Conservation (phyloP, 2,888 invertebrate genomes). For the Drosophila kambysellisi region DNA sequence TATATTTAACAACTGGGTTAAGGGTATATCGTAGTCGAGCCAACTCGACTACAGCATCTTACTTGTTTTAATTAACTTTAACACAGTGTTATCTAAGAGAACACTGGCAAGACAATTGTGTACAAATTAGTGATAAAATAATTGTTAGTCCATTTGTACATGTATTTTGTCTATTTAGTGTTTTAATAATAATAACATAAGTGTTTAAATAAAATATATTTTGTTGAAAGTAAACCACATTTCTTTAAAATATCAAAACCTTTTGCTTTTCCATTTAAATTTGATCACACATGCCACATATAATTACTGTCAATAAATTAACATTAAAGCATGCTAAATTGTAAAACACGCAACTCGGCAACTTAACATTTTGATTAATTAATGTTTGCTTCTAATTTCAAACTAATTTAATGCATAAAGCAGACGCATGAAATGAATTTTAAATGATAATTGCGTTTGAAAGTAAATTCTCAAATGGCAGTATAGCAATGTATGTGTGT, state of each 20-base stretch:
- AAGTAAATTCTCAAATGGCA: constrained; percentile 59
- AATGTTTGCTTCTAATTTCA: constrained; percentile 19
- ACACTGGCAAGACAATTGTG: background rate
- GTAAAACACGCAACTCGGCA: background rate
- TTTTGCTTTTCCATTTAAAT: background rate
- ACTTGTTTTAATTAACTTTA: background rate
- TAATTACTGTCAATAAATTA: background rate
- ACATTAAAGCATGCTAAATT: constrained; percentile 3
- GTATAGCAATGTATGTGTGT: constrained; percentile 22
- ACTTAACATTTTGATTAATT: constrained; percentile 39
- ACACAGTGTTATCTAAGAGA: background rate
- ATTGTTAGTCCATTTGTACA: background rate
- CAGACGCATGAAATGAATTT: constrained; percentile 44
- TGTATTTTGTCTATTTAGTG: background rate
- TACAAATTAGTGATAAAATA: background rate
- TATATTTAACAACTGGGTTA: too few species aligned
- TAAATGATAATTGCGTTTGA: constrained; percentile 72
- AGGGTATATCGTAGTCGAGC: too few species aligned
- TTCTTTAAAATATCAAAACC: background rate
- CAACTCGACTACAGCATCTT: too few species aligned
- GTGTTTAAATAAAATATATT: too few species aligned
- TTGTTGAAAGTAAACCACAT: background rate
- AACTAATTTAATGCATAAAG: constrained; percentile 12
- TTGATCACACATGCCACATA: background rate
- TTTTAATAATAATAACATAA: background rate